A percentile compares a stretch with the other conserved stretches of the same genome.
phyloP scores from a whole-genome alignment of 2,113 vertebrate genomes.

The Esox niger region DNA sequence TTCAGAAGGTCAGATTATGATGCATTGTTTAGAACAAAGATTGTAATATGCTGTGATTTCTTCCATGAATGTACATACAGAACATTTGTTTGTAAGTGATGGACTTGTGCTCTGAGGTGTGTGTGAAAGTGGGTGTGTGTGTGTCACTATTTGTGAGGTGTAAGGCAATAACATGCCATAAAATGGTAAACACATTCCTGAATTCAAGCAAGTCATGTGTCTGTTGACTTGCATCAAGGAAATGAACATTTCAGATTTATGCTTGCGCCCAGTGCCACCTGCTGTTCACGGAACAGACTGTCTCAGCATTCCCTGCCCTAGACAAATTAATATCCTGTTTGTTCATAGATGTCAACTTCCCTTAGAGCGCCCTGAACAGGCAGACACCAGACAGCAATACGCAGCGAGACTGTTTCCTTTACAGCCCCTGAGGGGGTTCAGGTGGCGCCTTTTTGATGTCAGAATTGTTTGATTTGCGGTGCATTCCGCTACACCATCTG shows the following conservation, averaged over 20 bases:
- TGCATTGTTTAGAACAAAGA: constrained; percentile 44
- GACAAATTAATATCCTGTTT: constrained; percentile 1
- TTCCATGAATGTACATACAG: background rate
- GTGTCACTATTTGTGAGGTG: background rate
- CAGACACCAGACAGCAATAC: no score
- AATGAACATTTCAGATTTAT: background rate
- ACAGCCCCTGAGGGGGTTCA: background rate
- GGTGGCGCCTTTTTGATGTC: background rate
- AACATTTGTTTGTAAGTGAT: background rate
- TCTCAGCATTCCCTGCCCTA: background rate
- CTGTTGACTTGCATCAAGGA: constrained; percentile 20
- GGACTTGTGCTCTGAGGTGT: background rate
- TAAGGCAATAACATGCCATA: constrained; percentile 35
- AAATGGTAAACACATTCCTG: constrained; percentile 44
- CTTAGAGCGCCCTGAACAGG: background rate
- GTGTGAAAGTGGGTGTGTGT: background rate
- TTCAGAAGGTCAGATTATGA: constrained; percentile 32
- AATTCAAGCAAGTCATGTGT: constrained; percentile 21
- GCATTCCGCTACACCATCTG: background rate
- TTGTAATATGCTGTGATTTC: constrained; percentile 17
- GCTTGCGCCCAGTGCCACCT: constrained; percentile 34
- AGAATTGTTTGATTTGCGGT: background rate
- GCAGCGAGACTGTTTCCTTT: background rate
- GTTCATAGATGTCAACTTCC: background rate
- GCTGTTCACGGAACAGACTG: constrained; percentile 25